Evolutionary conservation across 2,113 vertebrate species (phyloP), one percentile per base, ranked within the genome.

Genomic region (Aptenodytes patagonicus): DNA sequence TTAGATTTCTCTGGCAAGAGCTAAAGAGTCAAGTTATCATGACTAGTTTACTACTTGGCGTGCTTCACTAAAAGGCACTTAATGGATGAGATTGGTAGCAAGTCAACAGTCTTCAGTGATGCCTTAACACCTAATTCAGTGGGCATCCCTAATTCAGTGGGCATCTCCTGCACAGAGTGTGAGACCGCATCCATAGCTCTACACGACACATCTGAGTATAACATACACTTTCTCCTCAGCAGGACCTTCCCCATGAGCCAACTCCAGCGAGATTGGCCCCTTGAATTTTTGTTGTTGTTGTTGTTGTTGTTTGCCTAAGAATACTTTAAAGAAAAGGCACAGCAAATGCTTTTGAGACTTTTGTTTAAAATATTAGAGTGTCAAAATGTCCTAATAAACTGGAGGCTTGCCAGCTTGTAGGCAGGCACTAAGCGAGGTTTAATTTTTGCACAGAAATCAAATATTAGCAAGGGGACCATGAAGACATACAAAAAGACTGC

Each of bases 1-100:
- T 92, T 80, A 94, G 81, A 44, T 91, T 95, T 96, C 91, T 94
- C 94, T 95, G 90, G 58, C 78, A 89, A 96, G 84, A 87, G 24
- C 73, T 88, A 61, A 90, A 90, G 82, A 89, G 70, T 62, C 42
- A 83, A 34, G 66, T 92, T 91, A 88, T 82, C 62, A 32, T 36
- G 21, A 91, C 79, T 81, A 46, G 68, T 85, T 96, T 95, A 89
- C 38, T 88, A 32, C 73, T 76, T 78, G 49, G 25, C 58, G 42
- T 69, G 79, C 49, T 90, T 97, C 34, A 10, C 75, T 51, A 44
- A 78, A 83, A 97, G 57, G 54, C 73, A 69, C 75, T 84, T 79
- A 82, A 52, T 65, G 81, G 62, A 49, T 19, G 24, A 94, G 75
- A 85, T 4, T 21, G 18, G 38, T 89, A 85, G n/a, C 34, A 88